Evolutionary conservation across 2,797 vertebrate species (phyloP).

Genomic region (Gadopsis marmoratus): DNA sequence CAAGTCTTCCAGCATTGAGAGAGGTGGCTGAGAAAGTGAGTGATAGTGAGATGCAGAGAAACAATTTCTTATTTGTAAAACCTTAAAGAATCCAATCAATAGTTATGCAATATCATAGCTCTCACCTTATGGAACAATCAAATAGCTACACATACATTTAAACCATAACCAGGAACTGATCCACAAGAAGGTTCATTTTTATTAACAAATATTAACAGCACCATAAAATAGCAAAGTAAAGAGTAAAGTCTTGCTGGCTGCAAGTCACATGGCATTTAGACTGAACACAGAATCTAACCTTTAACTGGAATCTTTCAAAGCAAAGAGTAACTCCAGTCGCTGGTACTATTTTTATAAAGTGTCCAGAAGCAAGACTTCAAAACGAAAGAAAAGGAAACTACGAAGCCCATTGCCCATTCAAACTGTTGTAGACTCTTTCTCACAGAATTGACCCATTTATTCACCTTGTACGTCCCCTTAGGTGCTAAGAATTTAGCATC

Average conservation of each 20-base stretch:
- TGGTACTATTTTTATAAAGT: background rate
- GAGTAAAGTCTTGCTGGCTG: too few species aligned
- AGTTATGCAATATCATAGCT: background rate
- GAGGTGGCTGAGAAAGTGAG: too few species aligned
- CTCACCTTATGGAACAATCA: background rate
- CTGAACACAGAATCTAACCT: slow-evolving; percentile 16
- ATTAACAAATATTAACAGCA: too few species aligned
- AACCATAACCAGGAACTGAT: too few species aligned
- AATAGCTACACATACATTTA: background rate
- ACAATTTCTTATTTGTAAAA: too few species aligned
- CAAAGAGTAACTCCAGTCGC: slow-evolving; percentile 1
- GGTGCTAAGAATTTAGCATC: background rate
- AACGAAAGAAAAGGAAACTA: background rate
- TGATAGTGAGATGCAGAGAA: too few species aligned
- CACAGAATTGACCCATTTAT: background rate
- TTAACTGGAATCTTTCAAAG: slow-evolving; percentile 10
- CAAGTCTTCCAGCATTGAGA: too few species aligned
- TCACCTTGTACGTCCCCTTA: background rate
- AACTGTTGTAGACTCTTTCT: background rate
- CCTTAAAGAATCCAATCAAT: background rate
- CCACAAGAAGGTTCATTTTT: too few species aligned
- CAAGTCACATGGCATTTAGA: slow-evolving; percentile 21
- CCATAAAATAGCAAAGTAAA: too few species aligned
- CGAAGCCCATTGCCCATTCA: background rate
- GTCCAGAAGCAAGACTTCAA: background rate